Conservation (phyloP, 2,113 vertebrate species). For the Myrmecophaga tridactyla region DNA sequence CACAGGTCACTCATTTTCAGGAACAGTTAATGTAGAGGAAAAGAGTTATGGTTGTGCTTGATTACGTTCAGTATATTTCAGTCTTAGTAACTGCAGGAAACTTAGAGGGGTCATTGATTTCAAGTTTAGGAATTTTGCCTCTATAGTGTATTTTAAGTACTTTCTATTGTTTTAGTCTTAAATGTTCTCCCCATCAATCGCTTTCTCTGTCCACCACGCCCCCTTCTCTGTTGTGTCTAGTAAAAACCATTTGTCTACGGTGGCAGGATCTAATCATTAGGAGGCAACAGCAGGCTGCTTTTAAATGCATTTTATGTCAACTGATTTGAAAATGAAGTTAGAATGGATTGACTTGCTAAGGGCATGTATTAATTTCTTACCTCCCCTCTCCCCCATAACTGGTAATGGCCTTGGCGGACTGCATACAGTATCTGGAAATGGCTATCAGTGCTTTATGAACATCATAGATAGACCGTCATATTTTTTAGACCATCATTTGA, state of each 20-base stretch:
- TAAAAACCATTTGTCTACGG: not conserved
- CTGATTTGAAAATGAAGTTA: not conserved
- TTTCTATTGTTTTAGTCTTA: not conserved
- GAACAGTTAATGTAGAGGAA: not conserved
- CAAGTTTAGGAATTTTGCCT: not conserved
- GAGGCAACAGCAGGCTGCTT: not conserved
- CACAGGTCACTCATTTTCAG: accelerated
- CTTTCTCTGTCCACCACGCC: accelerated
- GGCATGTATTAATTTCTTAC: not conserved
- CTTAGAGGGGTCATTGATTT: not conserved
- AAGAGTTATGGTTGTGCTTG: not conserved
- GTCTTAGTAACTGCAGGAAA: not conserved
- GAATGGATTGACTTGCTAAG: not conserved
- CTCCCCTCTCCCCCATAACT: not conserved
- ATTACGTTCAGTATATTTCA: not conserved
- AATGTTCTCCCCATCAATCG: not conserved
- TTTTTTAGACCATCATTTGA: not conserved
- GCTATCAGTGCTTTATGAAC: not conserved
- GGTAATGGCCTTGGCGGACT: not conserved
- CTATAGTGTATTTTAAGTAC: not conserved
- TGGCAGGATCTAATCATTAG: not conserved
- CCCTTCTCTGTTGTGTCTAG: not conserved
- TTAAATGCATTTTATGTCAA: not conserved
- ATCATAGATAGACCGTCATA: too few species aligned
- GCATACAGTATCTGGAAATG: not conserved